phyloP scores from a whole-genome alignment of 2,888 invertebrate species.

The Pegoplata infirma region DNA sequence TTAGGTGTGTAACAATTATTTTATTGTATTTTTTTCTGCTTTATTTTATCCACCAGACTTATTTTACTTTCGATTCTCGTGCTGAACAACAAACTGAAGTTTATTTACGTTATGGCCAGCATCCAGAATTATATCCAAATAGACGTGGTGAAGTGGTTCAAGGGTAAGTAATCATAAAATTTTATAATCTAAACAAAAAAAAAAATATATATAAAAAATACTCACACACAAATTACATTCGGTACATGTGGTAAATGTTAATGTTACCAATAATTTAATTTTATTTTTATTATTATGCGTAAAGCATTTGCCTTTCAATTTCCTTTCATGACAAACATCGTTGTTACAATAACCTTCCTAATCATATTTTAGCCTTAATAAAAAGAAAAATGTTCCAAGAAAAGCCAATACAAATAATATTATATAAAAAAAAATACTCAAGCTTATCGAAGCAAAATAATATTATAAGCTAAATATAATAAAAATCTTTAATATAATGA shows the following conservation, averaged over 20 bases:
- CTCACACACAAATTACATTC: background rate
- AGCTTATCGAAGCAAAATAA: constrained; percentile 23
- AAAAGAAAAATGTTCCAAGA: constrained; percentile 23
- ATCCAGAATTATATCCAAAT: constrained; percentile 94
- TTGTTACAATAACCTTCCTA: too few species aligned
- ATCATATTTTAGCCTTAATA: constrained; percentile 48
- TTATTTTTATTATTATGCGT: constrained; percentile 59
- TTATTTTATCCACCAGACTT: constrained; percentile 80
- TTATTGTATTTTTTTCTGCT: constrained; percentile 40
- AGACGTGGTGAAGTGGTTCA: constrained; percentile 92
- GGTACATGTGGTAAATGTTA: constrained; percentile 65
- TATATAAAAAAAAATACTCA: constrained; percentile 26
- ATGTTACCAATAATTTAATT: constrained; percentile 68
- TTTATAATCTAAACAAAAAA: constrained; percentile 11
- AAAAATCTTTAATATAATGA: constrained; percentile 21
- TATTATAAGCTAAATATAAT: constrained; percentile 1
- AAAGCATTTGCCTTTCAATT: constrained; percentile 25
- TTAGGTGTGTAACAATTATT: constrained; percentile 27
- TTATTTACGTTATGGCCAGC: constrained; percentile 93
- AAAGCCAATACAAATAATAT: constrained; percentile 20
- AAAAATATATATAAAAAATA: too few species aligned
- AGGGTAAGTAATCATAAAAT: constrained; percentile 81
- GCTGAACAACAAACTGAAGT: constrained; percentile 95
- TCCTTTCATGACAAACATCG: background rate
- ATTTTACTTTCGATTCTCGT: constrained; percentile 89